A percentile compares a stretch with the other conserved stretches of the same genome.
Evolutionary conservation across 2,797 vertebrate species (phyloP).

Genomic region (Sebastes diaconus): DNA sequence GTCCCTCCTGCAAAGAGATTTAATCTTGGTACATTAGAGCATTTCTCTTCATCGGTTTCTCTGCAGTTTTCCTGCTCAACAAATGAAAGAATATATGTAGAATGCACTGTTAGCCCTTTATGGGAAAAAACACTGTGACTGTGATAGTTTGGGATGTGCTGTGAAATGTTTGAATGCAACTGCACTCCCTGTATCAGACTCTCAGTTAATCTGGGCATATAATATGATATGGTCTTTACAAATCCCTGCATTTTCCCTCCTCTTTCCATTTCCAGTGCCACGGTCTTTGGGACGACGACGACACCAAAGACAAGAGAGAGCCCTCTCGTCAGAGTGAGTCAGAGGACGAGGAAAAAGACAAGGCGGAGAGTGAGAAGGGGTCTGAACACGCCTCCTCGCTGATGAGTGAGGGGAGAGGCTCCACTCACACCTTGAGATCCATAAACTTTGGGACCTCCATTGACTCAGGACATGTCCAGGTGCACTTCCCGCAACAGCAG

Average conservation of each 20-base stretch:
- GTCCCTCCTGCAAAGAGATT: neutral
- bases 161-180: neutral
- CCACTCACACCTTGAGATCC: constrained; percentile 87
- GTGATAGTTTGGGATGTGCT: neutral
- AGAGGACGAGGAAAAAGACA: constrained; percentile 81
- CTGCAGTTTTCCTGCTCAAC: neutral
- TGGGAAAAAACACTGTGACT: neutral
- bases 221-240: neutral
- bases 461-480: constrained; percentile 89
- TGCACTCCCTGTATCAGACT: neutral
- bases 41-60: neutral
- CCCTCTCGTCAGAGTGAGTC: constrained; percentile 81
- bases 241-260: neutral
- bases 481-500: constrained; percentile 87
- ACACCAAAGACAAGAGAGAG: constrained; percentile 76
- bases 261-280: constrained; percentile 85
- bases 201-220: neutral
- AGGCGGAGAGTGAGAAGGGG: constrained; percentile 60
- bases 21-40: neutral
- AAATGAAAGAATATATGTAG: neutral
- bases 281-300: constrained; percentile 96
- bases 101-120: neutral
- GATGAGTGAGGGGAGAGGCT: constrained; percentile 80
- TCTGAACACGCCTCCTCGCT: constrained; percentile 71
- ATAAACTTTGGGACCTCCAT: constrained; percentile 87